Base-by-base conservation (phyloP, 2,113 vertebrate species). In the Phylloscopus trochiloides region DNA sequence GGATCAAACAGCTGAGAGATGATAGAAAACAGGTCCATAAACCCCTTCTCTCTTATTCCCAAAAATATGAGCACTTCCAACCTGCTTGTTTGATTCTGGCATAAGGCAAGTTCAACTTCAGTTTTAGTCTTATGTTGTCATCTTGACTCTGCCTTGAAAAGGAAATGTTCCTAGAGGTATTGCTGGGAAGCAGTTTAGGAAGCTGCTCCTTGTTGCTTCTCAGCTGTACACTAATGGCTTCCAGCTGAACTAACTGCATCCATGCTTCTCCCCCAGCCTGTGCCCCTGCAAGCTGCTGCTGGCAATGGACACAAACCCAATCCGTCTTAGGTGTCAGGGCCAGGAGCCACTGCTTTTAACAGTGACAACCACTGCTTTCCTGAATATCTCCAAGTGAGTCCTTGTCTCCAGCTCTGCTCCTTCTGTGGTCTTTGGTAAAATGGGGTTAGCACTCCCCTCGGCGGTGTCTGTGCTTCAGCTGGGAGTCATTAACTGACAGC, bases 401-500 rank as follows among this genome's bases (percentile, higher is more conserved):
- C 78, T 62, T 45, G 29, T 58, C 82, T 86, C 66, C 55, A 66
- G 63, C 55, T 92, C 67, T 73, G 62, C 54, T 76, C 22, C 63
- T 83, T 43, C 59, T 10, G n/a, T 31, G 52, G 75, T 71, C 45
- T 48, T 63, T 4, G 2, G 62, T 18, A 57, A 82, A 68, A 14
- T 0, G 0, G 32, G 32, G 63, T 75, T 86, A 97, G 88, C 51
- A 7, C 54, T 93, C 4, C 14, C 63, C 22, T 57, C 11, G 3
- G 75, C 12, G 1, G 51, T 72, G 87, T 50, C 85, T 95, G 78
- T 26, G 58, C 82, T 90, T 96, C 96, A 95, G 92, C 92, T 96
- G 95, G 88, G 75, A 95, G 82, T 74, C 95, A 90, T 96, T 97
- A 96, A 86, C 90, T 88, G 90, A 90, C 90, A 97, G 94, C 94